phyloP scores from a whole-genome alignment of 1,140 invertebrate species.

The Goniozus legneri region DNA sequence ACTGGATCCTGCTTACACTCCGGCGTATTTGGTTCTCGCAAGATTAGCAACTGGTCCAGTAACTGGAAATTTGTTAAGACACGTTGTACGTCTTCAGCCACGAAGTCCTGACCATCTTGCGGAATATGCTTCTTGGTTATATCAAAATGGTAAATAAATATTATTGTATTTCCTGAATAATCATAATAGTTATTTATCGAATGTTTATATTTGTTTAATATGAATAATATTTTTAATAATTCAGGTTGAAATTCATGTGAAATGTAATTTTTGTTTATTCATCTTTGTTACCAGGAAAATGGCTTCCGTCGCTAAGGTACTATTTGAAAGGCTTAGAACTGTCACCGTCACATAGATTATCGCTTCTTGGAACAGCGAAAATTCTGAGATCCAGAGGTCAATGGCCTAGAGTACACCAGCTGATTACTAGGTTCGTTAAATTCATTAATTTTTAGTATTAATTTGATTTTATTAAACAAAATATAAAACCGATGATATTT shows the following conservation, averaged over 20 bases:
- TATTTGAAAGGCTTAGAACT: slow-evolving; percentile 60
- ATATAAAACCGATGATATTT: too few relatives aligned
- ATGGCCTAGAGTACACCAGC: slow-evolving; percentile 61
- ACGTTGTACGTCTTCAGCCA: slow-evolving; percentile 62
- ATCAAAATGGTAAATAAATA: slow-evolving; percentile 57
- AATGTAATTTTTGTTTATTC: too few relatives aligned
- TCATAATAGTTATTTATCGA: too few relatives aligned
- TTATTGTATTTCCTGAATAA: too few relatives aligned
- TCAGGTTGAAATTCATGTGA: too few relatives aligned
- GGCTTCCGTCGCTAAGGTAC: slow-evolving; percentile 54
- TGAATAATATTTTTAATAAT: too few relatives aligned
- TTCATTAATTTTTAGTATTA: too few relatives aligned
- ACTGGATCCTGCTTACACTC: slow-evolving; percentile 64
- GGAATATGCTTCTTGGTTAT: slow-evolving; percentile 66
- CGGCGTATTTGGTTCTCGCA: slow-evolving; percentile 66
- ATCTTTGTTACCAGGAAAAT: slow-evolving; percentile 48
- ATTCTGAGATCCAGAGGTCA: slow-evolving; percentile 62
- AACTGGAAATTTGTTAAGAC: slow-evolving; percentile 54
- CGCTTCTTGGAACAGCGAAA: slow-evolving; percentile 58
- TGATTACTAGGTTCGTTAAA: slow-evolving; percentile 61
- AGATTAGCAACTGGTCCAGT: slow-evolving; percentile 57
- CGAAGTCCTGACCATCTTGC: slow-evolving; percentile 65
- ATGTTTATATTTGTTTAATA: too few relatives aligned
- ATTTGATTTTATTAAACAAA: too few relatives aligned
- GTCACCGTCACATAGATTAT: slow-evolving; percentile 52